Percentiles rank a stretch among this genome's conserved stretches.
Conservation (phyloP, 2,888 invertebrate genomes). For the Perithous albicinctus region DNA sequence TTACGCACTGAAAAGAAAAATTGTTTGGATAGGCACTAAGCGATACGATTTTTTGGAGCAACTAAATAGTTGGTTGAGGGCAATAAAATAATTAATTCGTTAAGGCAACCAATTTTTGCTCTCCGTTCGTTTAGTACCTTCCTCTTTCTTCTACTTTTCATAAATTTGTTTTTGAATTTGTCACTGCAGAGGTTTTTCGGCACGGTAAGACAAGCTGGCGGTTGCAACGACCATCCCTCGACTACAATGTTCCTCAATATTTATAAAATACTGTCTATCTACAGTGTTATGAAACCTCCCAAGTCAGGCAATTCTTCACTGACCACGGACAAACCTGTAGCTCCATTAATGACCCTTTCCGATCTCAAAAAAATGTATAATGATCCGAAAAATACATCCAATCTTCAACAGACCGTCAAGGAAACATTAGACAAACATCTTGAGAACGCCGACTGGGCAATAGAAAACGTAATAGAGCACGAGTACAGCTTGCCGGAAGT, state of each 20-base stretch:
- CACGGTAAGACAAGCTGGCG: too few relatives aligned
- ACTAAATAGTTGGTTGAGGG: too few relatives aligned
- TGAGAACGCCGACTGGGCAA: constrained; percentile 50
- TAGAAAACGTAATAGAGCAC: constrained; percentile 42
- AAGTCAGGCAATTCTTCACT: constrained; percentile 44
- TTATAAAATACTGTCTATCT: constrained; percentile 45
- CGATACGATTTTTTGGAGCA: background rate
- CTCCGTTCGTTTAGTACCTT: background rate
- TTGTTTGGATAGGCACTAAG: background rate
- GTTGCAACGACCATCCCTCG: constrained; percentile 37
- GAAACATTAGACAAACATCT: constrained; percentile 1
- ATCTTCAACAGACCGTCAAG: too few relatives aligned
- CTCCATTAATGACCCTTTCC: constrained; percentile 30
- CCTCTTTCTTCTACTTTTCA: too few relatives aligned
- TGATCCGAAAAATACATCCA: background rate
- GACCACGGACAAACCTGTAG: constrained; percentile 13
- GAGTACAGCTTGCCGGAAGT: constrained; percentile 49
- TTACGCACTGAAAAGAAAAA: background rate
- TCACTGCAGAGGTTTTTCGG: too few relatives aligned
- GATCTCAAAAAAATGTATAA: constrained; percentile 38
- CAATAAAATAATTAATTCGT: background rate
- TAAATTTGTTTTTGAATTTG: too few relatives aligned
- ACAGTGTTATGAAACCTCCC: constrained; percentile 41
- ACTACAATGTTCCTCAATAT: constrained; percentile 40
- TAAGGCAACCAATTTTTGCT: background rate